A percentile compares a stretch with the other conserved stretches of the same genome.
Conservation (phyloP, 2,797 vertebrate genomes). For the Tolypeutes matacus region DNA sequence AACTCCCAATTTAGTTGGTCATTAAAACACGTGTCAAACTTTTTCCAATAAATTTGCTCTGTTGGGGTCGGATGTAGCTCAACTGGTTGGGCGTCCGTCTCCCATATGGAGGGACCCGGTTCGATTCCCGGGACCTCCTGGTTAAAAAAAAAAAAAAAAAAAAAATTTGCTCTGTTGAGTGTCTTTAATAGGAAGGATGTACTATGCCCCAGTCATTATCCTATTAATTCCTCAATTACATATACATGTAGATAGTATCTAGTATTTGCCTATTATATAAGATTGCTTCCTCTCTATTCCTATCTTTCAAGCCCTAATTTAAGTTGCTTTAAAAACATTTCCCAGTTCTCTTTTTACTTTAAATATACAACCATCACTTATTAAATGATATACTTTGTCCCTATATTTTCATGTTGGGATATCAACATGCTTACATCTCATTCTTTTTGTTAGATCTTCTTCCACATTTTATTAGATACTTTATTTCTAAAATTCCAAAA, state of each 20-base stretch:
- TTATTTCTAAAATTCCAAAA: too few relatives aligned
- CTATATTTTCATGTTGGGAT: neutral
- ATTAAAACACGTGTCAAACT: too few relatives aligned
- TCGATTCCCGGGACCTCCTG: too few relatives aligned
- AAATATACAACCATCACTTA: neutral
- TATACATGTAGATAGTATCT: neutral
- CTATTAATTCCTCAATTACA: neutral
- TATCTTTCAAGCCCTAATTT: neutral
- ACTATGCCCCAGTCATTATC: neutral
- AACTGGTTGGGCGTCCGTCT: too few relatives aligned
- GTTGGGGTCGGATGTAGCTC: too few relatives aligned
- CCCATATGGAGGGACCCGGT: too few relatives aligned
- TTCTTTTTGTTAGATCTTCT: neutral
- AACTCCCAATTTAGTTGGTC: too few relatives aligned
- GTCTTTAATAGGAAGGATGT: neutral
- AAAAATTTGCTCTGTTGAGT: neutral
- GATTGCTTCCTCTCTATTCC: neutral
- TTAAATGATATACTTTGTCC: too few relatives aligned
- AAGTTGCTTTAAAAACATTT: neutral
- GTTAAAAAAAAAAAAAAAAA: too few relatives aligned
- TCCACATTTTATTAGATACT: too few relatives aligned
- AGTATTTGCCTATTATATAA: neutral
- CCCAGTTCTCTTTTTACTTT: conserved; percentile 35
- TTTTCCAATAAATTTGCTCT: neutral
- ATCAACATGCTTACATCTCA: neutral